Evolutionary conservation across 1,140 invertebrate genomes (phyloP).

Genomic region (Ceratina calcarata): DNA sequence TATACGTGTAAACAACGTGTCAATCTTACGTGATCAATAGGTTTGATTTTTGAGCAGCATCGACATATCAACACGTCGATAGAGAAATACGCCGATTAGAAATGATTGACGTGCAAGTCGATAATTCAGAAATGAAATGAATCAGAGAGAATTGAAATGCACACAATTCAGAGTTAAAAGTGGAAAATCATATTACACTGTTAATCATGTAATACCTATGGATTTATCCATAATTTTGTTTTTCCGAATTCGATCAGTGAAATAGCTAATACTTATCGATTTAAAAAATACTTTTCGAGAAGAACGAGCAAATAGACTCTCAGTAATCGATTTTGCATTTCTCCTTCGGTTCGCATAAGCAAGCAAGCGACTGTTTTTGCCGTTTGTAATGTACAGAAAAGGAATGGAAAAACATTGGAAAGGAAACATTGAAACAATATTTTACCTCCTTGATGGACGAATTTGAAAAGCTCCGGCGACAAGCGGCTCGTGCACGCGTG

Average conservation of each 20-base stretch:
- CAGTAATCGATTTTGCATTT: background rate
- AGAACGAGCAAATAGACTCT: no score
- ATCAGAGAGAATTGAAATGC: no score
- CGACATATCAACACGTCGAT: no score
- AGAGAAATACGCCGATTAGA: background rate
- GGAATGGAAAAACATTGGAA: background rate
- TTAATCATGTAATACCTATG: no score
- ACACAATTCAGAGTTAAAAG: no score
- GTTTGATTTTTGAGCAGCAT: slow-evolving; percentile 2
- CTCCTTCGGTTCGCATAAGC: background rate
- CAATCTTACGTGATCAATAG: background rate
- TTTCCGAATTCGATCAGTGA: no score
- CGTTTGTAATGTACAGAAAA: no score
- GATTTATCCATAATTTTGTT: no score
- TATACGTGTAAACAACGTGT: background rate
- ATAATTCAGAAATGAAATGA: background rate
- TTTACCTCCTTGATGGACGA: slow-evolving; percentile 25
- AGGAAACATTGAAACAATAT: slow-evolving; percentile 36
- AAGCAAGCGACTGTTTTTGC: background rate
- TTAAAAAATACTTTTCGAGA: background rate
- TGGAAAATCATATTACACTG: no score
- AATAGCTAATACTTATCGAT: no score
- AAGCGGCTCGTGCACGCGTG: background rate
- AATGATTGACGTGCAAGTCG: background rate
- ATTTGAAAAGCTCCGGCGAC: slow-evolving; percentile 28